Evolutionary conservation across 2,888 invertebrate genomes (phyloP), one percentile per base, ranked within the genome.

Genomic region (Philaethria dido): DNA sequence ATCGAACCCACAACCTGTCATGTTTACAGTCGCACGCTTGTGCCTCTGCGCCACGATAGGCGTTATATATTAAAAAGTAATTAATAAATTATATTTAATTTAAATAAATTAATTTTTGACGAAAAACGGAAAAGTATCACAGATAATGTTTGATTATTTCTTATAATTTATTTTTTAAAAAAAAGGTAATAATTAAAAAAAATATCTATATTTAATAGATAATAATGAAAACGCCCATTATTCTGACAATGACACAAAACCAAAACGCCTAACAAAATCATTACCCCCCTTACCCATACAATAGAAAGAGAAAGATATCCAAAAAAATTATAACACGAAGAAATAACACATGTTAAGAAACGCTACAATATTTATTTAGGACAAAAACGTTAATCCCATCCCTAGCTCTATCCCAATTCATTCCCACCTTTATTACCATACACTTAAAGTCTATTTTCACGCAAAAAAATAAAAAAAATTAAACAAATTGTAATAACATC

Each of bases 301-400:
- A 3, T 9, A 11, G 14, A 52, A 16, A 52, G 29, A 52, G 50
- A 52, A 0, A 29, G 29, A 52, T 0, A n/a, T 1, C 14, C 13
- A 22, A n/a, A 9, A 25, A 16, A 50, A 50, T 50, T 25, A 25
- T 50, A 50, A 25, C 50, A 50, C n/a, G 8, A 29, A 52, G 50
- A 29, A 52, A 52, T 52, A 52, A 52, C 50, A 52, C 50, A 29
- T 52, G 50, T 52, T 29, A 1, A 52, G 50, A 52, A 52, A 52
- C 50, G n/a, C n/a, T 29, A 29, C 57, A 42, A 57, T 42, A 57
- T 57, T 57, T 57, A 57, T 57, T 57, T 57, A 57, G 57, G 57
- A 39, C 55, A 20, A 36, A 39, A 39, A 14, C 9, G 39, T 39
- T 55, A 39, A 39, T 55, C 55, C 55, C 55, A 55, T 39, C 55